These are phyloP conservation scores for Caenorhabditis remanei DNA, from an alignment of 1,140 invertebrate species.

Conservation along the genomic window DNA sequence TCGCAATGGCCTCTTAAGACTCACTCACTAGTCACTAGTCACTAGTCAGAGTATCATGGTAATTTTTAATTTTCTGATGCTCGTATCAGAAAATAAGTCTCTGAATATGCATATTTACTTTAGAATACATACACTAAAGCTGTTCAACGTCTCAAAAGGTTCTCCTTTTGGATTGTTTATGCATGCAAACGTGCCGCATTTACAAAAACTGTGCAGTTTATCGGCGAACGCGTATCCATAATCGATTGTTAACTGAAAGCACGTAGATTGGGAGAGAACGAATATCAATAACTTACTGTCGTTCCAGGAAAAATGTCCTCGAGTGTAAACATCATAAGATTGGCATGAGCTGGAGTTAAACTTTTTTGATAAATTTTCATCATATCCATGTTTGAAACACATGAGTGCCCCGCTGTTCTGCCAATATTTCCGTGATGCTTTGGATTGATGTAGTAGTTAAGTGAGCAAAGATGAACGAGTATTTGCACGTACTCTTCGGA, in stretches of 20 bases:
- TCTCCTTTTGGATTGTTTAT: background rate
- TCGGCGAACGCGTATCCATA: background rate
- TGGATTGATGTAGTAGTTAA: background rate
- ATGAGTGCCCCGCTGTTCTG: background rate
- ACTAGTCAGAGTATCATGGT: too few species aligned
- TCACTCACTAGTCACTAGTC: too few species aligned
- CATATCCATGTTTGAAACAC: background rate
- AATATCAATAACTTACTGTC: background rate
- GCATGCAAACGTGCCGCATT: constrained; percentile 5
- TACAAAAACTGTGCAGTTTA: background rate
- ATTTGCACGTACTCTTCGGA: background rate
- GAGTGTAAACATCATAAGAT: background rate
- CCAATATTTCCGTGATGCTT: background rate
- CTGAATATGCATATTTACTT: too few species aligned
- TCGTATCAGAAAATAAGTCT: too few species aligned
- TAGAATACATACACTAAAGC: background rate
- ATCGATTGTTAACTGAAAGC: constrained; percentile 4
- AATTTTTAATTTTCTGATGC: too few species aligned
- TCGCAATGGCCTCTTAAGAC: too few species aligned
- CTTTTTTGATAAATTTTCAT: background rate
- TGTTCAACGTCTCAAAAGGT: background rate
- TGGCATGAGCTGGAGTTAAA: background rate
- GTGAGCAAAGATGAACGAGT: background rate
- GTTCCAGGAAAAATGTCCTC: background rate
- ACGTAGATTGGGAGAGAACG: background rate